Percentiles rank a stretch among this genome's conserved stretches.
phyloP scores from a whole-genome alignment of 2,797 vertebrate species.

The Bucorvus abyssinicus region DNA sequence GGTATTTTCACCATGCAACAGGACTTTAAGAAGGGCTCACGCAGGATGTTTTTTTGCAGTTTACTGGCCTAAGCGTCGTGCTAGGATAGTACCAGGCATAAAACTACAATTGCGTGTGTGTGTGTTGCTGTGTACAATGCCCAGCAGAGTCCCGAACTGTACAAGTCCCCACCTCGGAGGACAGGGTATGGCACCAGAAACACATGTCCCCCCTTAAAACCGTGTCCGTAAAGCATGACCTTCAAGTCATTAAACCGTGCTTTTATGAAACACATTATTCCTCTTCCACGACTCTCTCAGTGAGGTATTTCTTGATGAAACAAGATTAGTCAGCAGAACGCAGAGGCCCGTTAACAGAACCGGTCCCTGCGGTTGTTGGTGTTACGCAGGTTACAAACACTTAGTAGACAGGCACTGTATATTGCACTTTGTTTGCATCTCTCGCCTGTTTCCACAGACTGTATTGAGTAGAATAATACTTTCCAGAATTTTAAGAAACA shows the following conservation, averaged over 20 bases:
- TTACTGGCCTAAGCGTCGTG: not conserved
- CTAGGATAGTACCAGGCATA: fast-evolving
- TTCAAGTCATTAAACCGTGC: not conserved
- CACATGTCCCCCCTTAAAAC: fast-evolving
- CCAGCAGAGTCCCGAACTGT: not conserved
- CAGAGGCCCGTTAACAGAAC: not conserved
- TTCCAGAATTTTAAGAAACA: not conserved
- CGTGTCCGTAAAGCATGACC: fast-evolving
- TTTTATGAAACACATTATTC: not conserved
- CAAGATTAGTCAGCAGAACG: not conserved
- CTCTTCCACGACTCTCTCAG: fast-evolving
- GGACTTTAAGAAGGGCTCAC: not conserved
- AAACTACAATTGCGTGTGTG: no score
- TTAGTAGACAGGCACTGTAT: fast-evolving
- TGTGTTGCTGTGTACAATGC: no score
- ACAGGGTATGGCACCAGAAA: fast-evolving
- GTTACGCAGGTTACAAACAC: not conserved
- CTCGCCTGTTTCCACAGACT: not conserved
- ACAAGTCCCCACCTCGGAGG: not conserved
- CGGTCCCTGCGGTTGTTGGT: not conserved
- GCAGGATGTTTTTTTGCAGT: no score
- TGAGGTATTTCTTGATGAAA: not conserved
- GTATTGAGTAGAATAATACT: not conserved
- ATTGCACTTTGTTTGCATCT: not conserved
- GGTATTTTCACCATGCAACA: not conserved